Evolutionary conservation across 2,888 invertebrate species (phyloP).

Genomic region (Chloromyia formosa): DNA sequence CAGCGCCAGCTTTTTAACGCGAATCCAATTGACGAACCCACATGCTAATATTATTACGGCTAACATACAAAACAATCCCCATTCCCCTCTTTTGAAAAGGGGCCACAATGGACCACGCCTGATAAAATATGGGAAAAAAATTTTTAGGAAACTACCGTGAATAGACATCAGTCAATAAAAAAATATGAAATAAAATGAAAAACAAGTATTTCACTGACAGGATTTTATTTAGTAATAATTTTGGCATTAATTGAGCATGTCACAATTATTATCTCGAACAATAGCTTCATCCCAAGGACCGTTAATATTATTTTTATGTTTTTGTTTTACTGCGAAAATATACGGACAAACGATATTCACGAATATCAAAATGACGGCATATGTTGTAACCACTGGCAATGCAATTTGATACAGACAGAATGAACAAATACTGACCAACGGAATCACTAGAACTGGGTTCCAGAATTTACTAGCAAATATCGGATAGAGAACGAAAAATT

Average conservation of each 20-base stretch:
- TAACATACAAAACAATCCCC: too few relatives aligned
- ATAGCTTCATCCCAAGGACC: constrained; percentile 98
- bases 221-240: not conserved
- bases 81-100: too few relatives aligned
- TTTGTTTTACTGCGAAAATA: constrained; percentile 79
- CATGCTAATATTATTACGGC: too few relatives aligned
- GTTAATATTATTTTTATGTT: constrained; percentile 89
- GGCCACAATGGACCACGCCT: too few relatives aligned
- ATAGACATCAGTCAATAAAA: too few relatives aligned
- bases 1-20: too few relatives aligned
- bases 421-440: constrained; percentile 67
- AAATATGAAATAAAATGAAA: too few relatives aligned
- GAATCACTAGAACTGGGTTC: constrained; percentile 67
- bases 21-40: too few relatives aligned
- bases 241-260: constrained; percentile 4
- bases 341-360: constrained; percentile 78
- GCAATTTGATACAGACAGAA: constrained; percentile 69
- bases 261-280: constrained; percentile 67
- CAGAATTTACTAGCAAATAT: constrained; percentile 75
- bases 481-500: constrained; percentile 90
- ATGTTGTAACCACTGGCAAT: constrained; percentile 69
- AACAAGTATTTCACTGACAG: too few relatives aligned
- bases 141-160: too few relatives aligned
- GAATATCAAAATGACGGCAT: constrained; percentile 69
- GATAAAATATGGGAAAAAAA: too few relatives aligned